These are phyloP conservation scores for Orthonyx spaldingii DNA, from an alignment of 2,113 vertebrate genomes.

Conservation along the genomic window DNA sequence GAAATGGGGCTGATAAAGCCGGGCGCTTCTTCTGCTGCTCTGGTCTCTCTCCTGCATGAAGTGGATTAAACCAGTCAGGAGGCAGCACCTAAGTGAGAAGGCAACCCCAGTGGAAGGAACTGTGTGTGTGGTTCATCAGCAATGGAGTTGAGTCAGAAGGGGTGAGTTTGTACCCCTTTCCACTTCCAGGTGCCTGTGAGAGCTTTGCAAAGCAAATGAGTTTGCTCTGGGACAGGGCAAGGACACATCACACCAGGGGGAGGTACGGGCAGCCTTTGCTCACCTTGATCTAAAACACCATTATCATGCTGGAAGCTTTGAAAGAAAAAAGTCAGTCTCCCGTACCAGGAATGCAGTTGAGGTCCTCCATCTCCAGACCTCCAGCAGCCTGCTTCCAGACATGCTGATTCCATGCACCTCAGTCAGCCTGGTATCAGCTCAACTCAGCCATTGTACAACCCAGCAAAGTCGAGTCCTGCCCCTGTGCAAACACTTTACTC, in stretches of 20 bases:
- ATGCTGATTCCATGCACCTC: neutral
- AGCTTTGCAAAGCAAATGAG: slow-evolving; percentile 45
- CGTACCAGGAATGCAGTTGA: neutral
- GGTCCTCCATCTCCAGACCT: neutral
- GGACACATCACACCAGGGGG: neutral
- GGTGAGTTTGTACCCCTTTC: neutral
- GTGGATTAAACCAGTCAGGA: neutral
- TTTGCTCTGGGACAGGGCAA: neutral
- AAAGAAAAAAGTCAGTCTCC: neutral
- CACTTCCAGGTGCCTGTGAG: neutral
- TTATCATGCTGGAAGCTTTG: neutral
- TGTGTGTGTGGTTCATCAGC: neutral
- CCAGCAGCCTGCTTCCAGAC: neutral
- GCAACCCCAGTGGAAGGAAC: neutral
- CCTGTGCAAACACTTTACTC: slow-evolving; percentile 17
- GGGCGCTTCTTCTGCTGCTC: neutral
- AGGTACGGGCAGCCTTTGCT: neutral
- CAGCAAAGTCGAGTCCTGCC: neutral
- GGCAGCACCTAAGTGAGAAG: neutral
- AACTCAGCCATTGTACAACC: neutral
- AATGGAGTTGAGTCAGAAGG: neutral
- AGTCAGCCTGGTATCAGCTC: neutral
- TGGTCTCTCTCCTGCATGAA: neutral
- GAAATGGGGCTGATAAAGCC: neutral
- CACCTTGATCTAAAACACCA: neutral